A percentile compares a stretch with the other conserved stretches of the same genome.
Evolutionary conservation across 2,797 vertebrate genomes (phyloP).

Genomic region (Sternarchorhynchus goeldii): DNA sequence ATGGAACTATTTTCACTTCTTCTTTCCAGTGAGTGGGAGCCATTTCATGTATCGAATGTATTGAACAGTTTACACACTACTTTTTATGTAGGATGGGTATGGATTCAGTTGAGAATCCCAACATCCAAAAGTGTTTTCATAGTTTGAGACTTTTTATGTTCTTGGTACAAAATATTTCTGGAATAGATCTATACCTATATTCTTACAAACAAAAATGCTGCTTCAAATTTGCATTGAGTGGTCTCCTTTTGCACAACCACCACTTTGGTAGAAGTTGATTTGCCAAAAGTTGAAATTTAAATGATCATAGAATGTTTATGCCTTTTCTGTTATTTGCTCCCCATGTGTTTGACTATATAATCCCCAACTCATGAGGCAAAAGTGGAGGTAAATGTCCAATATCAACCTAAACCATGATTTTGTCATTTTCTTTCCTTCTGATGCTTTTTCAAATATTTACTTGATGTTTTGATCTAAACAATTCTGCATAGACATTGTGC

Average conservation of each 20-base stretch:
- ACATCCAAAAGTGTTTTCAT: neutral
- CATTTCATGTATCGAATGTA: conserved; percentile 13
- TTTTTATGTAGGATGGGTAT: neutral
- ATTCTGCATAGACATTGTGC: neutral
- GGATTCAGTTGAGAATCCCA: neutral
- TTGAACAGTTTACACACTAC: neutral
- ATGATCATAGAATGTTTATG: neutral
- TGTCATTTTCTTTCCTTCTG: neutral
- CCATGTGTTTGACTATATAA: neutral
- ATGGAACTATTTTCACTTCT: conserved; percentile 33
- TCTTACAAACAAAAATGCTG: neutral
- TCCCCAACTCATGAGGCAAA: neutral
- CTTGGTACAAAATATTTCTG: neutral
- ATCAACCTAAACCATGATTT: neutral
- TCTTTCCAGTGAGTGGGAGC: conserved; percentile 9
- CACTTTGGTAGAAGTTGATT: neutral
- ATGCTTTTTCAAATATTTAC: neutral
- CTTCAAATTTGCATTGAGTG: neutral
- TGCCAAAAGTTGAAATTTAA: neutral
- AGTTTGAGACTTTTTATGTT: neutral
- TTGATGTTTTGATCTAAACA: conserved; percentile 1
- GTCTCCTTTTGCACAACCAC: neutral
- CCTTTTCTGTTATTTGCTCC: neutral
- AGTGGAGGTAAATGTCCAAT: neutral
- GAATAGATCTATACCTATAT: neutral